Evolutionary conservation across 2,888 invertebrate species (phyloP).

Genomic region (Drosophila affinis): DNA sequence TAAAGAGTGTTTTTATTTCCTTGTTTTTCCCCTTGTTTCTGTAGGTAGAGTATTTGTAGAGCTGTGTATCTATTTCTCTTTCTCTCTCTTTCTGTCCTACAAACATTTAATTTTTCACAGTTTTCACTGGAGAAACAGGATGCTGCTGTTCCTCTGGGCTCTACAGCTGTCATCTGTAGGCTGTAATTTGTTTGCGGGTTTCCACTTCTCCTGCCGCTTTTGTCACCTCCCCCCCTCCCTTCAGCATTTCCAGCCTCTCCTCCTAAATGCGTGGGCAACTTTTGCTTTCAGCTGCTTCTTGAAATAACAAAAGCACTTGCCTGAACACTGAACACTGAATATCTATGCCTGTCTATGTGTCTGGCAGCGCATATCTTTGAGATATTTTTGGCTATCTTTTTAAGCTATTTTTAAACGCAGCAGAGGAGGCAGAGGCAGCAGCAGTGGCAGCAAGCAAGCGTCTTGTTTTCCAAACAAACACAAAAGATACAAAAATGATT

Average conservation of each 20-base stretch:
- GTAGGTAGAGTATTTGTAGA: conserved; percentile 2
- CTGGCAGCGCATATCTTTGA: conserved; percentile 54
- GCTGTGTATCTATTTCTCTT: conserved; percentile 7
- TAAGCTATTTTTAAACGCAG: conserved; percentile 63
- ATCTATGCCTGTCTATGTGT: conserved; percentile 54
- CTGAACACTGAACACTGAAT: conserved; percentile 35
- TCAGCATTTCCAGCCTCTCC: conserved; percentile 26
- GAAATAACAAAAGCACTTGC: conserved; percentile 65
- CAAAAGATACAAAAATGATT: conserved; percentile 33
- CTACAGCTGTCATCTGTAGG: conserved; percentile 72
- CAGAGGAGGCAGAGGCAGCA: not conserved
- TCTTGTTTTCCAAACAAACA: conserved; percentile 76
- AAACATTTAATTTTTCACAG: conserved; percentile 10
- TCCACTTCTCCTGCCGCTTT: conserved; percentile 12
- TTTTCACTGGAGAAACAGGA: too few relatives aligned
- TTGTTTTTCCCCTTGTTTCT: not conserved
- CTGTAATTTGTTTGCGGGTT: conserved; percentile 68
- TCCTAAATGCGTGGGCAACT: conserved; percentile 68
- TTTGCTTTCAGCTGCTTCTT: conserved; percentile 68
- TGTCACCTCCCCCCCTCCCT: not conserved
- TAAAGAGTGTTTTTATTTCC: not conserved
- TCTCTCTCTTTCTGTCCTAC: conserved; percentile 30
- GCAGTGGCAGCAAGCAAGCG: conserved; percentile 25
- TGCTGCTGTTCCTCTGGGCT: conserved; percentile 39
- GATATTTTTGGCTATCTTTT: conserved; percentile 64